Conservation (phyloP, 2,113 vertebrate genomes). For the Ochotona princeps region DNA sequence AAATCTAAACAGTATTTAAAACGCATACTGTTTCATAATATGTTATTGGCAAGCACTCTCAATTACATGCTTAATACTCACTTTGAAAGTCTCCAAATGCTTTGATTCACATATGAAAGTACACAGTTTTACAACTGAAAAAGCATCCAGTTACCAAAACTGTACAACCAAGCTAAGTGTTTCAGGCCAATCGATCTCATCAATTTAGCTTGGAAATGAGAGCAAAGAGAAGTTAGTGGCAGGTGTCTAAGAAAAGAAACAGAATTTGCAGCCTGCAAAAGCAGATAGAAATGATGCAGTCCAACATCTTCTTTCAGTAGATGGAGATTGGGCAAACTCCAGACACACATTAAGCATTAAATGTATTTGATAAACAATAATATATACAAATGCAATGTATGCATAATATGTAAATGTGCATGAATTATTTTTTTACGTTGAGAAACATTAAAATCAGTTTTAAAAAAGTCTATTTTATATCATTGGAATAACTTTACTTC, state of each 20-base stretch:
- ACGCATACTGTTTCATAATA: background rate
- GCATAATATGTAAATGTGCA: background rate
- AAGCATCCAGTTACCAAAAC: conserved; percentile 46
- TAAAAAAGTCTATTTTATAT: background rate
- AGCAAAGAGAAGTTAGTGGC: background rate
- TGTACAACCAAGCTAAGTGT: conserved; percentile 6
- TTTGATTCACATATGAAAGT: conserved; percentile 8
- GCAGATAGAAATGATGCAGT: background rate
- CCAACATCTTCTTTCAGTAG: background rate
- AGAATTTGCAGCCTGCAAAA: conserved; percentile 27
- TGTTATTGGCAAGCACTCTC: background rate
- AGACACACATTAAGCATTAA: background rate
- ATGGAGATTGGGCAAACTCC: background rate
- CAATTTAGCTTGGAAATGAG: conserved; percentile 48
- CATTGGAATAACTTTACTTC: background rate
- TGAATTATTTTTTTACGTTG: background rate
- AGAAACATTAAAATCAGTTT: background rate
- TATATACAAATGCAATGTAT: background rate
- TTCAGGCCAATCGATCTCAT: conserved; percentile 30
- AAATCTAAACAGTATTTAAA: conserved; percentile 18
- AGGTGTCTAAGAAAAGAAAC: conserved; percentile 1
- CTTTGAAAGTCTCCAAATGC: background rate
- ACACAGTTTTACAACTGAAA: background rate
- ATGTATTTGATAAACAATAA: background rate
- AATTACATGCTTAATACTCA: background rate